These are phyloP conservation scores for Chrosomus eos DNA, from an alignment of 2,797 vertebrate species.

Conservation along the genomic window DNA sequence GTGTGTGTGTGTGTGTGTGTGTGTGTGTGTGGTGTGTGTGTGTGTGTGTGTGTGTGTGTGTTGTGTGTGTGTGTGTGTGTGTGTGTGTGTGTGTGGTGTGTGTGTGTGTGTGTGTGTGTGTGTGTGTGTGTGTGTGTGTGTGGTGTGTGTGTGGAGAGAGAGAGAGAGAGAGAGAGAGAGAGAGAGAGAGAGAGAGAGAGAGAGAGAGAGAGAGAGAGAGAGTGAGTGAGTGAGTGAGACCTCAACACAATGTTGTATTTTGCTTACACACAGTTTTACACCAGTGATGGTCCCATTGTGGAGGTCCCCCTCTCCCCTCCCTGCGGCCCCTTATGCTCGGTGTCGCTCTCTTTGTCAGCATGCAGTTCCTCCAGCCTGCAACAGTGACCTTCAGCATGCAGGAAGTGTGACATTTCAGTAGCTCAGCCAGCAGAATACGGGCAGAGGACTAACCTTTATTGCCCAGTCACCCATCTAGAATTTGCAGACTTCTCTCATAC, in stretches of 20 bases:
- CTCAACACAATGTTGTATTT: constrained; percentile 3
- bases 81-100: background rate
- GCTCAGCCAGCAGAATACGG: constrained; percentile 70
- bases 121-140: background rate
- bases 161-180: too few species aligned
- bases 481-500: constrained; percentile 42
- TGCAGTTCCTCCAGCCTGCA: constrained; percentile 62
- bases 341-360: constrained; percentile 54
- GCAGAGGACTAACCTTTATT: constrained; percentile 77
- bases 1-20: too few species aligned
- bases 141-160: too few species aligned
- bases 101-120: background rate
- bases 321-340: constrained; percentile 43
- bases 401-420: constrained; percentile 75
- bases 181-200: too few species aligned
- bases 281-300: constrained; percentile 26
- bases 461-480: constrained; percentile 66
- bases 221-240: background rate
- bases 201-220: too few species aligned
- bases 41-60: background rate
- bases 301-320: constrained; percentile 19
- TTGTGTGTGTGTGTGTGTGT: background rate
- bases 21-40: too few species aligned
- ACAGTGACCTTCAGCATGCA: constrained; percentile 72
- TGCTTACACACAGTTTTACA: constrained; percentile 28